phyloP scores from a whole-genome alignment of 2,797 vertebrate genomes.

The Gallirallus australis region DNA sequence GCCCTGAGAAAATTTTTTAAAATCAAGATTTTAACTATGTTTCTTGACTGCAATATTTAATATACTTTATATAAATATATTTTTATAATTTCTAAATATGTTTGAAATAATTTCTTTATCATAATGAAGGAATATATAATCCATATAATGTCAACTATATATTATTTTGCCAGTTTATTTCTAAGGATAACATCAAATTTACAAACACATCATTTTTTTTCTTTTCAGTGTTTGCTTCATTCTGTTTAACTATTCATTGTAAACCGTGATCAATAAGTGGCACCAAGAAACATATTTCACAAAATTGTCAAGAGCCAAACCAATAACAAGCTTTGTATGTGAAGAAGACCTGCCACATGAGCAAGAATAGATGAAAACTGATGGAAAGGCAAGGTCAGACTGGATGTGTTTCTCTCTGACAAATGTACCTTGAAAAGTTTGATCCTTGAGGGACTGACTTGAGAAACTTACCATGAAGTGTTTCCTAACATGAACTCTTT shows the following conservation, averaged over 20 bases:
- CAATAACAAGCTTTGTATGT: neutral
- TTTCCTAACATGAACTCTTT: neutral
- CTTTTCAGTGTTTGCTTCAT: neutral
- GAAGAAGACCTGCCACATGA: neutral
- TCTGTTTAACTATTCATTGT: neutral
- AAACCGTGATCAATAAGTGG: neutral
- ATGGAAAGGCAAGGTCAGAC: neutral
- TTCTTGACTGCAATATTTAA: neutral
- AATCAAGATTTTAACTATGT: neutral
- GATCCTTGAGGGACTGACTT: neutral
- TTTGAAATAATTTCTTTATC: neutral
- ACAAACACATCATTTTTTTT: neutral
- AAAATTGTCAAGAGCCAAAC: neutral
- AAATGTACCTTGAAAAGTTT: neutral
- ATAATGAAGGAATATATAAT: neutral
- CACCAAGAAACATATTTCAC: neutral
- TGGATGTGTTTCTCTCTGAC: neutral
- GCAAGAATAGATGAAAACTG: neutral
- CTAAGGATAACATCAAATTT: neutral
- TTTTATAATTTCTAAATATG: neutral
- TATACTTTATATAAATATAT: neutral
- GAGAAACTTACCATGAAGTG: neutral
- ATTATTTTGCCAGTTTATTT: neutral
- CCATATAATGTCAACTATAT: neutral
- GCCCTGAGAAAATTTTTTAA: neutral